Conservation (phyloP, 2,113 vertebrate genomes). For the Oplegnathus fasciatus region DNA sequence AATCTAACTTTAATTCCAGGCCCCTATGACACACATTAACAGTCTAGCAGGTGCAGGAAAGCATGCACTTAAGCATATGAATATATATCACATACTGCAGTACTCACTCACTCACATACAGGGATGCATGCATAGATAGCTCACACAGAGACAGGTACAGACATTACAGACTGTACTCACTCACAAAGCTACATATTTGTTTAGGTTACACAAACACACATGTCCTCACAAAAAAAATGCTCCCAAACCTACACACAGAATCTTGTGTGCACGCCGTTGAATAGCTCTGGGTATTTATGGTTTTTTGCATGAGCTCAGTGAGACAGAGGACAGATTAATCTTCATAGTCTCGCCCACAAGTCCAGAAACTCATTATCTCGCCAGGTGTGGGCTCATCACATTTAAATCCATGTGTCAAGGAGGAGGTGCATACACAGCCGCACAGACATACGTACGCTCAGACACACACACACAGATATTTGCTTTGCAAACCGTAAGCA, state of each 20-base stretch:
- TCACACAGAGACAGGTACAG: not conserved
- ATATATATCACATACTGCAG: constrained; percentile 3
- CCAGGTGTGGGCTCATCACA: constrained; percentile 42
- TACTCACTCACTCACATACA: too few species aligned
- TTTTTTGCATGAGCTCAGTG: constrained; percentile 3
- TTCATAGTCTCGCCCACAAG: constrained; percentile 20
- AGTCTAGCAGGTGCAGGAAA: constrained; percentile 5
- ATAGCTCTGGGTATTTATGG: not conserved
- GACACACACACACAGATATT: not conserved
- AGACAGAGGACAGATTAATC: constrained; percentile 23
- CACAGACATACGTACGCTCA: not conserved
- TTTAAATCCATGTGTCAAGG: constrained; percentile 14
- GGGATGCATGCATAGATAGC: not conserved
- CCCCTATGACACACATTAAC: constrained; percentile 23
- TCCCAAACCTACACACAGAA: not conserved
- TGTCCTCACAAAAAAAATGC: not conserved
- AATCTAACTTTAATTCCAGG: not conserved
- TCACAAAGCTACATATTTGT: not conserved
- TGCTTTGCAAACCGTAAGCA: not conserved
- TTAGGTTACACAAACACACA: constrained; percentile 1
- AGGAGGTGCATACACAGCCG: not conserved
- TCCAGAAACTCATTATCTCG: constrained; percentile 40
- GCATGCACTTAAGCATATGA: not conserved
- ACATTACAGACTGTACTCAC: not conserved
- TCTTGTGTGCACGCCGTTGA: not conserved